Evolutionary conservation across 2,113 vertebrate genomes (phyloP).

Genomic region (Ginglymostoma cirratum): DNA sequence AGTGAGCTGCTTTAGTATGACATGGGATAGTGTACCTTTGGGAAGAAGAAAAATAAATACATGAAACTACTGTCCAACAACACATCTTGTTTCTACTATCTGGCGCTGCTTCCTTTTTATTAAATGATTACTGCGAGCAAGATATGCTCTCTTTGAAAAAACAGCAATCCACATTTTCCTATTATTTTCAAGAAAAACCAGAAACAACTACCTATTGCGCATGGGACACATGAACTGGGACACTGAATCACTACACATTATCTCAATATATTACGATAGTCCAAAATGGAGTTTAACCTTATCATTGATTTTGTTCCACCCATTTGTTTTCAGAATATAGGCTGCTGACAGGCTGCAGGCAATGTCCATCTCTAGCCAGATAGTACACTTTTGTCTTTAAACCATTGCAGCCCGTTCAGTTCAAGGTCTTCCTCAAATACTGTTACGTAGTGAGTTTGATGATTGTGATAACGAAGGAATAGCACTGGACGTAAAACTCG

Average conservation of each 20-base stretch:
- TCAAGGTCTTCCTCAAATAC: background rate
- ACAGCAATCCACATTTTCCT: background rate
- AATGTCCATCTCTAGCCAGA: background rate
- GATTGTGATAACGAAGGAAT: background rate
- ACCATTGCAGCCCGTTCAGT: background rate
- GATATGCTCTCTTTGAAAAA: background rate
- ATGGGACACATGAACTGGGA: too few species aligned
- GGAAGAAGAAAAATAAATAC: conserved; percentile 35
- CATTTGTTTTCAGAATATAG: too few species aligned
- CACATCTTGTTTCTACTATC: background rate
- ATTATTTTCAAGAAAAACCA: background rate
- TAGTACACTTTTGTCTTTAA: background rate
- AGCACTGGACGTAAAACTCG: background rate
- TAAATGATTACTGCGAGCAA: background rate
- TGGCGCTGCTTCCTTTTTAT: background rate
- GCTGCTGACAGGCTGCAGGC: background rate
- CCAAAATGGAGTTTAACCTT: background rate
- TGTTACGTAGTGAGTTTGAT: background rate
- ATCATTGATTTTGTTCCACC: background rate
- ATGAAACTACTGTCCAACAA: background rate
- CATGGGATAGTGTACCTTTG: conserved; percentile 84
- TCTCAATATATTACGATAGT: background rate
- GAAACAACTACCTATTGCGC: background rate
- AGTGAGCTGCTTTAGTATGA: conserved; percentile 94
- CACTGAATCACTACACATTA: background rate